Base-by-base conservation (phyloP, 2,113 vertebrate species). In the Pica pica region DNA sequence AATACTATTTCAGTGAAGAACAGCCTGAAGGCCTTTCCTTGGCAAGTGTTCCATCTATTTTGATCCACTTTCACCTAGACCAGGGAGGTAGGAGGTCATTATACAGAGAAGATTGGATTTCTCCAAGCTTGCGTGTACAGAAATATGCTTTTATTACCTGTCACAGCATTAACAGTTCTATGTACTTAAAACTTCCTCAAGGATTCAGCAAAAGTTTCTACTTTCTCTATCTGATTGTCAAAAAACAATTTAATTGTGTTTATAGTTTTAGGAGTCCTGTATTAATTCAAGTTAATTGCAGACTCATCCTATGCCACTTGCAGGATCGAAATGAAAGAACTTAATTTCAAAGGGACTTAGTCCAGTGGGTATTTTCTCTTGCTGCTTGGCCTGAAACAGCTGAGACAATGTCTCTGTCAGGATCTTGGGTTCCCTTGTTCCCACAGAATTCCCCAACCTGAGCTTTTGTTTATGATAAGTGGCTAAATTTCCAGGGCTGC, bases 1-100 rank as follows among this genome's bases (percentile, higher is more conserved):
- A 95, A 95, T 90, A 86, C 65, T 89, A 16, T 47, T 93, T 89
- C 46, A 93, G 60, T 49, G 56, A 77, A 88, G 68, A 96, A 94
- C 17, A 96, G 90, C 80, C 95, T 33, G 21, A 83, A 94, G 74
- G 41, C 46, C 61, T 87, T 92, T 80, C 44, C 78, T 68, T 75
- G 73, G 90, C 78, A 63, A 73, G 12, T 35, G 4, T 97, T 95
- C 80, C 11, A 33, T 95, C 35, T 35, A 89, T 87, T 97, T 46
- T 60, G 63, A 46, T 85, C 76, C 85, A 30, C 71, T 90, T 85
- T 3, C 69, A 60, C 84, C 84, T 90, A 79, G 80, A 91, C 67
- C 68, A 83, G 82, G 70, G 83, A 73, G 49, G 30, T 56, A 86
- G 86, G 96, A 96, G 85, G 59, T 92, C 82, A 94, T 91, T 88